Evolutionary conservation across 2,888 invertebrate genomes (phyloP), one percentile per base, ranked within the genome.

Genomic region (Melanotus villosus): DNA sequence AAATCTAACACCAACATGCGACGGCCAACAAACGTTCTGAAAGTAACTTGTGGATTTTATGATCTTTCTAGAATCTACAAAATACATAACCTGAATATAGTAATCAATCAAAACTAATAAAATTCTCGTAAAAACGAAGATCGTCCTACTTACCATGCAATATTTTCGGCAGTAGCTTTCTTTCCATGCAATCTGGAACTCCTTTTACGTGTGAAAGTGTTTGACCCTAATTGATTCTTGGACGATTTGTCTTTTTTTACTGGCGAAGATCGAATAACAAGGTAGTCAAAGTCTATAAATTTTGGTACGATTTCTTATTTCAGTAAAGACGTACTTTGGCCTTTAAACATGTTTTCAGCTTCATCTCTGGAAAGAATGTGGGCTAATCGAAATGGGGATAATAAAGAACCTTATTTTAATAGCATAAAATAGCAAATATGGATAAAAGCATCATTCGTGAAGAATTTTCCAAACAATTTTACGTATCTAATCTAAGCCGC

Each of bases 121-220:
- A n/a, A n/a, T n/a, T n/a, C n/a, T n/a, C n/a, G n/a, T n/a, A n/a
- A n/a, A n/a, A n/a, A 21, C 30, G n/a, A 50, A 32, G 32, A 32
- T 18, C 5, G 52, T 32, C 19, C 52, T 52, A 52, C 52, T 52
- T 52, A 10, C 32, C 3, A 34, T 16, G 32, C 23, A 52, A 7
- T 34, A 52, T 52, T 32, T 52, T 34, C 26, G 18, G 18, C 16
- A 18, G 23, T 47, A 47, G 32, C 52, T 52, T 52, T 52, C 52
- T 52, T 52, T 34, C 16, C 12, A 6, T 2, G 52, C n/a, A 26
- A 52, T 52, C 10, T 52, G 18, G 52, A 52, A 34, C 52, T 32
- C 52, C 52, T 52, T 52, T 52, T 52, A 30, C 30, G 32, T 52
- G 52, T 52, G 52, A 52, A 52, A 52, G 52, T 52, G 1, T 32